These are phyloP conservation scores for Scaptodrosophila lebanonensis DNA, from an alignment of 1,140 invertebrate genomes.

Conservation along the genomic window DNA sequence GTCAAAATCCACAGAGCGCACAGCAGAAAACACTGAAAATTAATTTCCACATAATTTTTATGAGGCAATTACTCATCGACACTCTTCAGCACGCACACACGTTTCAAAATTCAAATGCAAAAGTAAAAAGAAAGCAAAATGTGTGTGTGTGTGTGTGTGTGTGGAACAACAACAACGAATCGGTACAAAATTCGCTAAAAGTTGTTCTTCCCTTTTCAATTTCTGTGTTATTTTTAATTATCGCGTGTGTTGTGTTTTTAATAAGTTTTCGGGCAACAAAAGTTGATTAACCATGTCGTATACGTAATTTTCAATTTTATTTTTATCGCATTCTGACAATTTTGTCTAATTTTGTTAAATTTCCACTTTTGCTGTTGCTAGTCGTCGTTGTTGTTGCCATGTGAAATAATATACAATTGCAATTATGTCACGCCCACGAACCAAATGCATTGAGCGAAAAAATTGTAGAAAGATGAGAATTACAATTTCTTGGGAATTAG, in stretches of 20 bases:
- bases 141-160: not conserved
- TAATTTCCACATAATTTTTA: slow-evolving; percentile 75
- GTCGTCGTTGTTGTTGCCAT: too few species aligned
- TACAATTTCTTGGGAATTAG: too few species aligned
- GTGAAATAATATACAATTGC: too few species aligned
- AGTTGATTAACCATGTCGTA: slow-evolving; percentile 40
- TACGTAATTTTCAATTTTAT: slow-evolving; percentile 38
- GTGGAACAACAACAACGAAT: too few species aligned
- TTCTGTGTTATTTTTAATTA: slow-evolving; percentile 9
- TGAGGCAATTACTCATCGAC: slow-evolving; percentile 75
- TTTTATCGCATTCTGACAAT: not conserved
- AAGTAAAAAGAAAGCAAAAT: slow-evolving; percentile 7
- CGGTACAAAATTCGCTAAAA: too few species aligned
- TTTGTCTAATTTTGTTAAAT: not conserved
- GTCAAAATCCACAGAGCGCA: not conserved
- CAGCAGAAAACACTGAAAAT: slow-evolving; percentile 57
- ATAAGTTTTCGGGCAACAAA: not conserved
- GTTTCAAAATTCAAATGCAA: slow-evolving; percentile 18
- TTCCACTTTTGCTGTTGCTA: slow-evolving; percentile 6
- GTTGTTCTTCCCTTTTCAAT: slow-evolving; percentile 14
- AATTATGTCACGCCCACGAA: too few species aligned
- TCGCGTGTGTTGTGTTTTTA: not conserved
- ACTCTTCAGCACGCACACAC: slow-evolving; percentile 19
- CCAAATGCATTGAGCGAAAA: too few species aligned
- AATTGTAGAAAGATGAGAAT: too few species aligned